phyloP scores from a whole-genome alignment of 2,113 vertebrate species.

The Mus spicilegus region DNA sequence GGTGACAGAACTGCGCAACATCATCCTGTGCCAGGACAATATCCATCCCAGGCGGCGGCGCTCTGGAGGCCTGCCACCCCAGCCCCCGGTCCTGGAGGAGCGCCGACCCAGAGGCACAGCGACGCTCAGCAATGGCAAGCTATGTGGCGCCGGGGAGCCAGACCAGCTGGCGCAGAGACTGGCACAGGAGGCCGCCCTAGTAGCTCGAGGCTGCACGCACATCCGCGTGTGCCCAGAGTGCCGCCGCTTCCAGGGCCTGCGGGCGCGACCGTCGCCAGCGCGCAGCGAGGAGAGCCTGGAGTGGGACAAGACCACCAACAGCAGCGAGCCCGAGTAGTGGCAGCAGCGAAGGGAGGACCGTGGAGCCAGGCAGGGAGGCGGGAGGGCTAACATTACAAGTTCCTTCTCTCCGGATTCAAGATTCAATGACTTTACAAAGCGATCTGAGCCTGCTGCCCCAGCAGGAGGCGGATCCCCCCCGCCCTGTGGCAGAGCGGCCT shows the following conservation, averaged over 20 bases:
- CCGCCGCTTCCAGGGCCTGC: conserved; percentile 95
- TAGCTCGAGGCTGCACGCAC: conserved; percentile 95
- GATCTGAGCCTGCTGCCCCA: conserved; percentile 39
- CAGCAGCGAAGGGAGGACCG: rapidly evolving
- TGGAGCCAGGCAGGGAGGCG: background rate
- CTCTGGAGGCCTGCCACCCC: conserved; percentile 84
- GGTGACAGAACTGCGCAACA: conserved; percentile 95
- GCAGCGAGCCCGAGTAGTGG: conserved; percentile 96
- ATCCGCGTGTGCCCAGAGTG: conserved; percentile 98
- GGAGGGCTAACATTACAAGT: conserved; percentile 77
- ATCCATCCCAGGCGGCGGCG: conserved; percentile 92
- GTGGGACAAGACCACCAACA: conserved; percentile 98
- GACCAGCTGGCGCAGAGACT: conserved; percentile 96
- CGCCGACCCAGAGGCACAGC: conserved; percentile 88
- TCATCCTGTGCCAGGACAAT: conserved; percentile 96
- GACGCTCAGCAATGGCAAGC: conserved; percentile 94
- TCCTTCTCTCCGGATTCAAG: conserved; percentile 71
- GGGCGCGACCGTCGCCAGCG: conserved; percentile 89
- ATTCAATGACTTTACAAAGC: background rate
- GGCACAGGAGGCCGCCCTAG: conserved; percentile 94
- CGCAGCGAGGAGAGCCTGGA: conserved; percentile 96
- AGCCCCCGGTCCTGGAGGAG: conserved; percentile 89
- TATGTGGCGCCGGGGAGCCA: conserved; percentile 93
- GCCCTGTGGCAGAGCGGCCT: background rate
- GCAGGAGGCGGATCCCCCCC: conserved; percentile 51